Evolutionary conservation across 2,113 vertebrate genomes (phyloP), one percentile per base, ranked within the genome.

Genomic region (Muscicapa adusta): DNA sequence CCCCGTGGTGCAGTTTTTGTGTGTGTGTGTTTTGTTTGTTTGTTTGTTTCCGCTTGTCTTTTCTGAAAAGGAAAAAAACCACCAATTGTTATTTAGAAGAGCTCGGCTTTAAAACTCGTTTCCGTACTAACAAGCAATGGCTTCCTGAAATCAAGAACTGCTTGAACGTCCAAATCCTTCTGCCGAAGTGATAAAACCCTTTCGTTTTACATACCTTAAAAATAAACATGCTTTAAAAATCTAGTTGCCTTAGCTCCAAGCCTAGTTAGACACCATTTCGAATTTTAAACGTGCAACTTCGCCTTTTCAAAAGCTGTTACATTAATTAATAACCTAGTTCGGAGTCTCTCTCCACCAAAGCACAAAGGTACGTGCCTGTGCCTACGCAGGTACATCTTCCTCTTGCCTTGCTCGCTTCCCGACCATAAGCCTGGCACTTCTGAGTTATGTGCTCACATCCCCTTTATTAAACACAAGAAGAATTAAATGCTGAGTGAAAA

Each of bases 91-190:
- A 60, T 54, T 61, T 38, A 19, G 57, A 40, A 63, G 8, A 81
- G 74, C 22, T 94, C 43, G 29, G 19, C 28, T 67, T 80, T 36
- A 88, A 96, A 97, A 94, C 85, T 92, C 85, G 63, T 62, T 79
- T 93, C 76, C 6, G 13, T 68, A 79, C 45, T 29, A 95, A 53
- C 68, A 51, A 85, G 66, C 51, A 92, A 85, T 38, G 79, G 73
- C 56, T 85, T 84, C 89, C 83, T 82, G 73, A 91, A 86, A 94
- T 18, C 60, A 84, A 57, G 67, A 75, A 60, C 88, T 45, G 34
- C 50, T 47, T 54, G 13, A 74, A 61, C 0, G 3, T 24, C 73
- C 43, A 84, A 74, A 71, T 54, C 40, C 12, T 25, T 43, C 29
- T 58, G 45, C 50, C 29, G 15, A 67, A 91, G 36, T 8, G 28